Evolutionary conservation across 1,140 invertebrate species (phyloP).

Genomic region (Zaprionus africanus): DNA sequence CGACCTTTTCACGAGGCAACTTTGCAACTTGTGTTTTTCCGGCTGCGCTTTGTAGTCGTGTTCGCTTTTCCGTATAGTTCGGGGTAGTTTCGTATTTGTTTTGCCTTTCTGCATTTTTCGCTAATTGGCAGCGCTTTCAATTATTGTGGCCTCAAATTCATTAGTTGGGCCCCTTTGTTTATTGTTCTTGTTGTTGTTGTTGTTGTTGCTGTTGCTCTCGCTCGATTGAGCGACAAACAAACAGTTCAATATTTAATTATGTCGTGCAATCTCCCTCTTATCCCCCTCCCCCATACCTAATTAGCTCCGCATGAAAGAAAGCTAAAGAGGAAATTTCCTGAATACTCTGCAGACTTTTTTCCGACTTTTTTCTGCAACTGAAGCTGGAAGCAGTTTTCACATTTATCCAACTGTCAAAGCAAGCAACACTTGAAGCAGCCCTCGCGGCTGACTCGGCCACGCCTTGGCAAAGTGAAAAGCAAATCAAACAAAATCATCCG

Average conservation of each 20-base stretch:
- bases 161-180: constrained; percentile 2
- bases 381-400: constrained; percentile 6
- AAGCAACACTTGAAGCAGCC: constrained; percentile 21
- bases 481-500: constrained; percentile 41
- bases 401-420: constrained; percentile 10
- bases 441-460: constrained; percentile 4
- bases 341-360: constrained; percentile 1
- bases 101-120: constrained; percentile 31
- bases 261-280: background rate
- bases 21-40: constrained; percentile 17
- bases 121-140: constrained; percentile 51
- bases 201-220: constrained; percentile 14
- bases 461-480: constrained; percentile 14
- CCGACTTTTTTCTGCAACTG: constrained; percentile 10
- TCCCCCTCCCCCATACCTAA: background rate
- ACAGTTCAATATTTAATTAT: constrained; percentile 42
- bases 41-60: constrained; percentile 4
- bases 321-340: constrained; percentile 10
- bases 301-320: constrained; percentile 17
- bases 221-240: constrained; percentile 32
- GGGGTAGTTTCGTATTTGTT: constrained; percentile 23
- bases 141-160: constrained; percentile 45
- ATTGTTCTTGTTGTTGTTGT: background rate
- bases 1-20: constrained; percentile 9
- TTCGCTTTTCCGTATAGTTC: background rate